Evolutionary conservation across 2,797 vertebrate genomes (phyloP).

Genomic region (Dendrocincla fuliginosa): DNA sequence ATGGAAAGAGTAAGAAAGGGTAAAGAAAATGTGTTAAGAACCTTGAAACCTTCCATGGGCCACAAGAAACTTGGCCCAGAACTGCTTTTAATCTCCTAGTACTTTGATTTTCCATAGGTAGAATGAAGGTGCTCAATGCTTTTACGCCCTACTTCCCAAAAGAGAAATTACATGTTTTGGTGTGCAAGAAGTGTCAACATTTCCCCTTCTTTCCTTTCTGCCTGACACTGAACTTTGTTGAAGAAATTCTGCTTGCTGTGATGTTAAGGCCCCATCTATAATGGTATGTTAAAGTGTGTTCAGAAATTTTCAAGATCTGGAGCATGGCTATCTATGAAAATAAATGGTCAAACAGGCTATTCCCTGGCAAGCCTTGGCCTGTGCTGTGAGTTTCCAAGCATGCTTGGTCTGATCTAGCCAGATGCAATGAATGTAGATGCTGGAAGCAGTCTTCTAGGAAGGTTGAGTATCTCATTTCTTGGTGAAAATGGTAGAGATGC

Average conservation of each 20-base stretch:
- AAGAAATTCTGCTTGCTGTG: background rate
- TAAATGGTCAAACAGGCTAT: background rate
- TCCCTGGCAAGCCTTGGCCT: background rate
- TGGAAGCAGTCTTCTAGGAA: background rate
- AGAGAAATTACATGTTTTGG: background rate
- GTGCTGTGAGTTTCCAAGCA: background rate
- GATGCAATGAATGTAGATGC: background rate
- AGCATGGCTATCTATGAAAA: background rate
- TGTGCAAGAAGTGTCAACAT: background rate
- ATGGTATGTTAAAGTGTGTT: background rate
- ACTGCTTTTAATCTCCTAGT: background rate
- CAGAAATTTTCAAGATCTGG: background rate
- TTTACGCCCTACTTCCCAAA: background rate
- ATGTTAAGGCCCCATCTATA: background rate
- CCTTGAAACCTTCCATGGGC: background rate
- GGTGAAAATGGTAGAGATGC: background rate
- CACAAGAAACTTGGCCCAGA: background rate
- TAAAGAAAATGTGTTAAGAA: background rate
- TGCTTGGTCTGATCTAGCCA: background rate
- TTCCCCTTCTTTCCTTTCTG: background rate
- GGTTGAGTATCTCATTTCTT: background rate
- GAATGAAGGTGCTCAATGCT: background rate
- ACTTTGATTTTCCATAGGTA: background rate
- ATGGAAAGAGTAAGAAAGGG: background rate
- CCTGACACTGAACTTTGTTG: background rate